Evolutionary conservation across 2,113 vertebrate species (phyloP), one percentile per base, ranked within the genome.

Genomic region (Chitala chitala): DNA sequence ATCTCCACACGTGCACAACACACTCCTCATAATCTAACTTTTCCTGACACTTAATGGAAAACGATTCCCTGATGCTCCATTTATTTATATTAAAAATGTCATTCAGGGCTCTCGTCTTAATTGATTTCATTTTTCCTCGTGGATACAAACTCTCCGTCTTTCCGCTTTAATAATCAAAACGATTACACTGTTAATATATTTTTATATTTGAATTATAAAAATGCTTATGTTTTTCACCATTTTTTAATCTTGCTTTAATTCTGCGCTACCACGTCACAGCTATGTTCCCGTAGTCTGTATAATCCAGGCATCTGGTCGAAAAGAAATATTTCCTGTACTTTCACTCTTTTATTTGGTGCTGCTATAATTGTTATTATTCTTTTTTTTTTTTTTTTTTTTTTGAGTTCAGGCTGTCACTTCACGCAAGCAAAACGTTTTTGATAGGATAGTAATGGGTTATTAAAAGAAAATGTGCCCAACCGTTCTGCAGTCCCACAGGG

Each of bases 1-100:
- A 69, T 76, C 71, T 31, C 58, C 76, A 74, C 78, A 71, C 78
- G 75, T 76, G 63, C 77, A 69, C 68, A 68, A 74, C 76, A 75
- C 54, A 75, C 65, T 74, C 77, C 70, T 75, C 65, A 58, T 78
- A 79, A 80, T 81, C 76, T 79, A 80, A 81, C 77, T 84, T 83
- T 80, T 78, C 73, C 74, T 76, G 73, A 76, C 76, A 76, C 75
- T 76, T 84, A 81, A 80, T 81, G 63, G 79, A 66, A 77, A 44
- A 77, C 12, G 70, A 59, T 75, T 83, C 83, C 83, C 81, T 5
- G 38, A 80, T 78, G 83, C 72, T 82, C 78, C 81, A 79, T 80
- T 81, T 83, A 84, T 83, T 83, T 84, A 77, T 82, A 82, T 84
- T 83, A 80, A 80, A 84, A 78, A 78, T 78, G 81, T 84, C 80